Percentiles rank a stretch among this genome's conserved stretches.
Evolutionary conservation across 2,888 invertebrate genomes (phyloP).

Genomic region (Galerucella pusilla): DNA sequence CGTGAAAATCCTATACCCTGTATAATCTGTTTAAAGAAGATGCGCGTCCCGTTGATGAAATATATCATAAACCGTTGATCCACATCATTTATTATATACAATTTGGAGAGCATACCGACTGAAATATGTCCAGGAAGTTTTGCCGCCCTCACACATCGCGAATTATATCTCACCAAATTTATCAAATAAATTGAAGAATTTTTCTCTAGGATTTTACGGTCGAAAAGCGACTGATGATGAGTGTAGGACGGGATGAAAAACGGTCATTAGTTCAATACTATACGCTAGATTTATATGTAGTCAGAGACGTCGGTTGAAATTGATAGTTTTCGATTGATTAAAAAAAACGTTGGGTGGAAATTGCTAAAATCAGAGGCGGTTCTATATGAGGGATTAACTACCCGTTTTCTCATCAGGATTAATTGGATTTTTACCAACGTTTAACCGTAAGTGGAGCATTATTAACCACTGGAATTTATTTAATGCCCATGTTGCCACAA

Average conservation of each 20-base stretch:
- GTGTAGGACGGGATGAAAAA: slow-evolving; percentile 5
- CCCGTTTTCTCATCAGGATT: background rate
- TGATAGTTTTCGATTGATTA: slow-evolving; percentile 13
- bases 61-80: slow-evolving; percentile 5
- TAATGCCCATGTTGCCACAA: background rate
- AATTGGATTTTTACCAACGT: background rate
- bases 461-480: background rate
- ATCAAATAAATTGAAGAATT: slow-evolving; percentile 23
- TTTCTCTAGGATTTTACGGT: slow-evolving; percentile 16
- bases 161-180: slow-evolving; percentile 20
- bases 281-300: slow-evolving; percentile 10
- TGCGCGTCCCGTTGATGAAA: background rate
- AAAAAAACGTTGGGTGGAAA: slow-evolving; percentile 7
- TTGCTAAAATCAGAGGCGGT: background rate
- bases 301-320: background rate
- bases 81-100: slow-evolving; percentile 15
- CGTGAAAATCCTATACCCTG: too few species aligned
- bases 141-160: slow-evolving; percentile 20
- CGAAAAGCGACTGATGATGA: slow-evolving; percentile 17
- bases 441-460: background rate
- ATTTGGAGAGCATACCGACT: slow-evolving; percentile 17
- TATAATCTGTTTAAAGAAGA: background rate
- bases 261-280: slow-evolving; percentile 20
- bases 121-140: slow-evolving; percentile 14
- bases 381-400: background rate